Conservation (phyloP, 2,797 vertebrate genomes). For the Sitta carolinensis region DNA sequence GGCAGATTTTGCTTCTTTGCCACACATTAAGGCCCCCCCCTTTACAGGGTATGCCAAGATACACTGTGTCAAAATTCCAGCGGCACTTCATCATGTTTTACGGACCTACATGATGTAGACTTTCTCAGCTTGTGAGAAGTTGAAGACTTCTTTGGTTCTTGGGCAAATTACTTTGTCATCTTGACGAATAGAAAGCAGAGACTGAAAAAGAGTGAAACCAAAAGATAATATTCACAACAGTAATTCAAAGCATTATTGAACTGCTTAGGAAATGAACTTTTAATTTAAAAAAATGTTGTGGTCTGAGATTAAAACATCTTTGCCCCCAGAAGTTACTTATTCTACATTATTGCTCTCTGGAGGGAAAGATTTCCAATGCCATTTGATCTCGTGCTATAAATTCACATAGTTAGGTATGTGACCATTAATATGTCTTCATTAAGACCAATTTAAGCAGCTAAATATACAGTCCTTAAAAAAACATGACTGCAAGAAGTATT, state of each 20-base stretch:
- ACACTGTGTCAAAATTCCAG: conserved; percentile 61
- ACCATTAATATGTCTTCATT: background rate
- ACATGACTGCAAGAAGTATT: background rate
- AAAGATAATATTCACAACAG: background rate
- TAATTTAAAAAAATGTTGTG: background rate
- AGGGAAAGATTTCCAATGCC: background rate
- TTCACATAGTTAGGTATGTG: background rate
- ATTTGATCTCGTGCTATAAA: background rate
- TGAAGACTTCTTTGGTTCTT: conserved; percentile 99
- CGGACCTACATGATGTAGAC: conserved; percentile 96
- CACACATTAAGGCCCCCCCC: conserved; percentile 68
- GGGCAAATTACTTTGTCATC: conserved; percentile 98
- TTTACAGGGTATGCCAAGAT: conserved; percentile 60
- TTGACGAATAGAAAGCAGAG: conserved; percentile 98
- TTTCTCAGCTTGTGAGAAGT: conserved; percentile 99
- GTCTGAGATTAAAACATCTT: background rate
- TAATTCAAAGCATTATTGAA: background rate
- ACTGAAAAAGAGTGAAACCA: conserved; percentile 77
- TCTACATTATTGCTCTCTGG: background rate
- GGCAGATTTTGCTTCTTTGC: conserved; percentile 68
- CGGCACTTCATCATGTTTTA: conserved; percentile 64
- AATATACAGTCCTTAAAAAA: background rate
- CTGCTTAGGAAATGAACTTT: background rate
- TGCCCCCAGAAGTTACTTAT: background rate
- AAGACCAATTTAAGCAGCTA: background rate